phyloP scores from a whole-genome alignment of 2,113 vertebrate genomes.

The Chaetorhynchus papuensis region DNA sequence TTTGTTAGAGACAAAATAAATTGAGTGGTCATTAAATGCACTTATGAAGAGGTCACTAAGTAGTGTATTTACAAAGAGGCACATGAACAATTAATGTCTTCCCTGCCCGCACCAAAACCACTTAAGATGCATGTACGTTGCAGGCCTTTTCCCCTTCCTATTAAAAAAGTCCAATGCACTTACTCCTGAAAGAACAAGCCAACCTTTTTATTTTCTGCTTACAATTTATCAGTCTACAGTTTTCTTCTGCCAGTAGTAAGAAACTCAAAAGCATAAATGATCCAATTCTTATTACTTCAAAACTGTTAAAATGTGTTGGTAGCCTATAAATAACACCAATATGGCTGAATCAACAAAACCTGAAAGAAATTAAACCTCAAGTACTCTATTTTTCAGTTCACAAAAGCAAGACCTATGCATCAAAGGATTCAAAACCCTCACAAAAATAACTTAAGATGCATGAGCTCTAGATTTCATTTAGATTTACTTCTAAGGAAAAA shows the following conservation, averaged over 20 bases:
- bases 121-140: not conserved
- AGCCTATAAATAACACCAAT: not conserved
- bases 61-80: not conserved
- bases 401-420: not conserved
- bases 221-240: not conserved
- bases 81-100: not conserved
- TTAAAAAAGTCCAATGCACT: not conserved
- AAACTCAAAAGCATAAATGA: not conserved
- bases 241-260: constrained; percentile 14
- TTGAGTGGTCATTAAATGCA: not conserved
- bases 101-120: not conserved
- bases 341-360: not conserved
- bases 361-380: not conserved
- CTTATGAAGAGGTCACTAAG: not conserved
- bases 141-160: not conserved
- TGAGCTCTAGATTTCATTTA: not conserved
- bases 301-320: not conserved
- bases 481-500: not conserved
- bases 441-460: not conserved
- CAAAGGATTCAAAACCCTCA: not conserved
- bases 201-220: not conserved
- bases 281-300: not conserved
- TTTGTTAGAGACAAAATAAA: not conserved
- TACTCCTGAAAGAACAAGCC: not conserved
- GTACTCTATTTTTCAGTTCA: not conserved